Percentiles rank a stretch among this genome's conserved stretches.
These are phyloP conservation scores for Andrena minutula DNA, from an alignment of 2,888 invertebrate species.

Conservation along the genomic window DNA sequence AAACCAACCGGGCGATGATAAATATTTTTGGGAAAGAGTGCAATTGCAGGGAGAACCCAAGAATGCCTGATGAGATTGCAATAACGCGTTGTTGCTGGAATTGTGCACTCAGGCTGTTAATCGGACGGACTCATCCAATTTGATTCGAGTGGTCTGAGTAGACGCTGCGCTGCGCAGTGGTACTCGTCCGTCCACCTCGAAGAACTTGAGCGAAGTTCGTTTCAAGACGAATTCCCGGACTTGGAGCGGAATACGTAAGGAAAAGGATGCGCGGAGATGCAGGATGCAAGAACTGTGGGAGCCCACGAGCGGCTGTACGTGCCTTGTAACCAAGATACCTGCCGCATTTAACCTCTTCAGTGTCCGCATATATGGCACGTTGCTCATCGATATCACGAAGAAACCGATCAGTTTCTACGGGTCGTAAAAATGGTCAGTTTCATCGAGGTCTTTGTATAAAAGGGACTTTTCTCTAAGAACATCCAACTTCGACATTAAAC, in stretches of 20 bases:
- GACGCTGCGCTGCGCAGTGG: slow-evolving; percentile 38
- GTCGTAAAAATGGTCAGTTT: slow-evolving; percentile 32
- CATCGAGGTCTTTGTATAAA: slow-evolving; percentile 2
- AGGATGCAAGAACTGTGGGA: slow-evolving; percentile 75
- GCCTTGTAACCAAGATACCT: slow-evolving; percentile 78
- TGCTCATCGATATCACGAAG: slow-evolving; percentile 60
- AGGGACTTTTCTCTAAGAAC: not conserved
- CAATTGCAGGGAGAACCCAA: not conserved
- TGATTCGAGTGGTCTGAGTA: slow-evolving; percentile 64
- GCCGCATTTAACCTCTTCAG: slow-evolving; percentile 62
- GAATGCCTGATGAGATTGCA: not conserved
- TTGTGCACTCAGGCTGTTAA: slow-evolving; percentile 65
- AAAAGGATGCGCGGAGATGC: slow-evolving; percentile 50
- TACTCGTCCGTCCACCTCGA: slow-evolving; percentile 53
- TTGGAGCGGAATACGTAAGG: slow-evolving; percentile 57
- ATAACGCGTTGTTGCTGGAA: slow-evolving; percentile 25
- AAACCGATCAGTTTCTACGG: slow-evolving; percentile 37
- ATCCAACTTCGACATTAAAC: not conserved
- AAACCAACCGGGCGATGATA: too few species aligned
- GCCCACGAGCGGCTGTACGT: slow-evolving; percentile 76
- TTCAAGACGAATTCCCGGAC: slow-evolving; percentile 57
- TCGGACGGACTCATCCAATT: slow-evolving; percentile 70
- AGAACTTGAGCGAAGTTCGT: slow-evolving; percentile 58
- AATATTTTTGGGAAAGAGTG: not conserved
- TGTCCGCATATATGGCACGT: slow-evolving; percentile 48